Percentiles rank a stretch among this genome's conserved stretches.
These are phyloP conservation scores for Megaceryle torquata DNA, from an alignment of 2,113 vertebrate genomes.

Conservation along the genomic window DNA sequence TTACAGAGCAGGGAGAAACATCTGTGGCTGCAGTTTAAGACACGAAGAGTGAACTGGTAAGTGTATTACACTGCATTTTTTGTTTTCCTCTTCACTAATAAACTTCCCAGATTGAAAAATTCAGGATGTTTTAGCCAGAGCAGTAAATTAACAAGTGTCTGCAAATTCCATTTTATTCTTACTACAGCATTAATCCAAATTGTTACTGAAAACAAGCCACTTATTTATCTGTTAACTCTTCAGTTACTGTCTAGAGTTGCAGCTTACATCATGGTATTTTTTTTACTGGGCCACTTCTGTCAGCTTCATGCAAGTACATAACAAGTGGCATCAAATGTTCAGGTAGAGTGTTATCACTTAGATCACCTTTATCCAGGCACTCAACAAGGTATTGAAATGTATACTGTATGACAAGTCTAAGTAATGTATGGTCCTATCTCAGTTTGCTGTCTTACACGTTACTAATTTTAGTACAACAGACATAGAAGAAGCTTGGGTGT, in stretches of 20 bases:
- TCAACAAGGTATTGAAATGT: neutral
- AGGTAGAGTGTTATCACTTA: neutral
- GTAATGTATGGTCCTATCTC: neutral
- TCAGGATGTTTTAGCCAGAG: neutral
- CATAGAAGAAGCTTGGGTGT: neutral
- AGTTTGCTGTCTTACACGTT: neutral
- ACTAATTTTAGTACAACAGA: neutral
- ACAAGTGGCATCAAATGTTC: neutral
- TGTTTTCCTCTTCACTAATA: neutral
- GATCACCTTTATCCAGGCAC: neutral
- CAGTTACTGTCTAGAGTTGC: neutral
- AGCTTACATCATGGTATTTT: neutral
- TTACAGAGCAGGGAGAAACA: neutral
- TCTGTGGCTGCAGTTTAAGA: neutral
- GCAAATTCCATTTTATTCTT: neutral
- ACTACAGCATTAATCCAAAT: neutral
- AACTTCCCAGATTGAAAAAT: neutral
- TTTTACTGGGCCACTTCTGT: neutral
- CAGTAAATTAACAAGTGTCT: neutral
- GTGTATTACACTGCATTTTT: neutral
- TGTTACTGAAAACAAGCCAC: neutral
- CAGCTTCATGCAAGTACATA: neutral
- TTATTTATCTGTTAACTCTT: neutral
- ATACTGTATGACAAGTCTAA: neutral
- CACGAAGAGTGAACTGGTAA: neutral